Conservation (phyloP, 1,140 invertebrate genomes). For the Heterodera carotae region DNA sequence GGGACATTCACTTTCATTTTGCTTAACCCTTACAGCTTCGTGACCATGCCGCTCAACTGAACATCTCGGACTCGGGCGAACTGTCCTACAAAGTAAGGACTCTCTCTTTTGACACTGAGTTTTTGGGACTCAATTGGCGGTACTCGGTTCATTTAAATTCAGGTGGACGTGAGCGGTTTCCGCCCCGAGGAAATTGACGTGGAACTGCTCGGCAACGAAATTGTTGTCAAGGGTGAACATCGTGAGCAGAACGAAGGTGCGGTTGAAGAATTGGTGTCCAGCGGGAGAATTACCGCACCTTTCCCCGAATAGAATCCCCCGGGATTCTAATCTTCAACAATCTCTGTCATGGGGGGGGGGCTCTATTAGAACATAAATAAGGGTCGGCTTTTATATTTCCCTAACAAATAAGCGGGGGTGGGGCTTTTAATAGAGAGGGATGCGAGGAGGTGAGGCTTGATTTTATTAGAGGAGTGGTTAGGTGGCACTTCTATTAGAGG, state of each 20-base stretch:
- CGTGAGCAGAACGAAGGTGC: slow-evolving; percentile 18
- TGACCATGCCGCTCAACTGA: slow-evolving; percentile 13
- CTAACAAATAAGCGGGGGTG: too few species aligned
- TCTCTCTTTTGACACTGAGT: not conserved
- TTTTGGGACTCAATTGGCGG: not conserved
- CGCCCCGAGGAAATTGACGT: slow-evolving; percentile 37
- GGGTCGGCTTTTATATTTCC: too few species aligned
- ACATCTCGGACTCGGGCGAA: slow-evolving; percentile 17
- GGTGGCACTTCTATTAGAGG: too few species aligned
- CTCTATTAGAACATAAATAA: too few species aligned
- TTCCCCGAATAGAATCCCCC: not conserved
- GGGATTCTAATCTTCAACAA: too few species aligned
- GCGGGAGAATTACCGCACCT: too few species aligned
- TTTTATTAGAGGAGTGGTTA: too few species aligned
- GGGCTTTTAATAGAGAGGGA: too few species aligned
- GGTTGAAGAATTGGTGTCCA: too few species aligned
- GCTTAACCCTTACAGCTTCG: slow-evolving; percentile 13
- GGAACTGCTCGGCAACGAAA: slow-evolving; percentile 31
- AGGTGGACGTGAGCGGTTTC: slow-evolving; percentile 33
- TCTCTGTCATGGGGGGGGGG: too few species aligned
- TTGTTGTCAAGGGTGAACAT: slow-evolving; percentile 36
- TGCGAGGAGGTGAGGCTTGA: too few species aligned
- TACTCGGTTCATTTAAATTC: not conserved
- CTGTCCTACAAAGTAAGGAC: slow-evolving; percentile 33
- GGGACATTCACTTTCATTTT: not conserved